Evolutionary conservation across 2,888 invertebrate species (phyloP).

Genomic region (Uloborus plumipes): DNA sequence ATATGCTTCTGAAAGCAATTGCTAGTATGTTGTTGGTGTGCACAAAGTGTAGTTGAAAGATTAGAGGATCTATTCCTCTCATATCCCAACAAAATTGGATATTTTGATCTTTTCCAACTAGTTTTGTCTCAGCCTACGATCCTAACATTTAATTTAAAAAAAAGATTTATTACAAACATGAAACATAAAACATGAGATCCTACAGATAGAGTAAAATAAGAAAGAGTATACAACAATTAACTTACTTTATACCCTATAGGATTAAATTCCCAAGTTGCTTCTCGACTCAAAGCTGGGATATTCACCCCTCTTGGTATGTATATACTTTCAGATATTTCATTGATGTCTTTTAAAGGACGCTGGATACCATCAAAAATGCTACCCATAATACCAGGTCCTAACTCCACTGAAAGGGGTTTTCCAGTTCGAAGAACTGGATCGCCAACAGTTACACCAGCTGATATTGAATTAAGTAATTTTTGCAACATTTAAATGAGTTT

Average conservation of each 20-base stretch:
- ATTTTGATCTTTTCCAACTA: too few relatives aligned
- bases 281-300: constrained; percentile 88
- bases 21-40: too few relatives aligned
- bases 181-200: too few relatives aligned
- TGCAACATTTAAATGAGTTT: not conserved
- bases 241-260: constrained; percentile 82
- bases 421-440: constrained; percentile 99
- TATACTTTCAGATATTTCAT: constrained; percentile 92
- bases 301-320: constrained; percentile 99
- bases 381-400: constrained; percentile 98
- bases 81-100: too few relatives aligned
- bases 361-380: constrained; percentile 99
- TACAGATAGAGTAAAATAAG: too few relatives aligned
- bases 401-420: constrained; percentile 97
- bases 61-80: too few relatives aligned
- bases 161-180: not conserved
- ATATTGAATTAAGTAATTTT: constrained; percentile 4
- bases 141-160: not conserved
- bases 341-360: constrained; percentile 94
- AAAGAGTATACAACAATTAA: too few relatives aligned
- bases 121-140: too few relatives aligned
- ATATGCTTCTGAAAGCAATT: too few relatives aligned
- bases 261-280: constrained; percentile 90
- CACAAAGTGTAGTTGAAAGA: too few relatives aligned
- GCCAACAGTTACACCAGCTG: constrained; percentile 98